A percentile compares a stretch with the other conserved stretches of the same genome.
Evolutionary conservation across 2,888 invertebrate genomes (phyloP).

Genomic region (Silvanus unidentatus): DNA sequence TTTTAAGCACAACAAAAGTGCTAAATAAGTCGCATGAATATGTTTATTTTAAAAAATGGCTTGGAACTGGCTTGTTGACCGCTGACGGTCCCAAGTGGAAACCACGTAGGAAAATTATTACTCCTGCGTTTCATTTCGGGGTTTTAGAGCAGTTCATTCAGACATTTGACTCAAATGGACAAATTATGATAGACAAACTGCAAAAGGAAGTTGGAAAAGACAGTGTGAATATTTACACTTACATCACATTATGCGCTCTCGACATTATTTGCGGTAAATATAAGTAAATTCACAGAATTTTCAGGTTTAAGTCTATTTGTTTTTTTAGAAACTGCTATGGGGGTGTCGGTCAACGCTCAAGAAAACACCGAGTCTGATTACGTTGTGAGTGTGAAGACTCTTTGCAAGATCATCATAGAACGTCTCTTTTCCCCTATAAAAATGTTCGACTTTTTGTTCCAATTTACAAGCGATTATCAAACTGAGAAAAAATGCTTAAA

Average conservation of each 20-base stretch:
- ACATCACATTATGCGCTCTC: constrained; percentile 55
- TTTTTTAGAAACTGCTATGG: constrained; percentile 78
- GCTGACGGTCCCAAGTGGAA: constrained; percentile 55
- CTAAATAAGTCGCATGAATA: constrained; percentile 14
- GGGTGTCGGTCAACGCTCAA: constrained; percentile 68
- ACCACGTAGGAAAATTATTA: constrained; percentile 62
- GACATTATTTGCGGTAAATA: constrained; percentile 57
- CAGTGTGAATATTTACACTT: constrained; percentile 55
- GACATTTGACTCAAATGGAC: constrained; percentile 60
- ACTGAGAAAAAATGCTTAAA: constrained; percentile 47
- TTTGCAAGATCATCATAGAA: constrained; percentile 32
- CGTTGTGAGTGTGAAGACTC: constrained; percentile 62
- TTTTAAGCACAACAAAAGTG: constrained; percentile 14
- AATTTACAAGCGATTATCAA: constrained; percentile 53
- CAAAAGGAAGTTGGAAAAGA: constrained; percentile 39
- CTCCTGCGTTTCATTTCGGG: constrained; percentile 73
- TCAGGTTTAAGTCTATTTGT: not conserved
- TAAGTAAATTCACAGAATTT: not conserved
- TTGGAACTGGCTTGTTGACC: constrained; percentile 18
- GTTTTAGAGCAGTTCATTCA: constrained; percentile 66
- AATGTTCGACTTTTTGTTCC: constrained; percentile 34
- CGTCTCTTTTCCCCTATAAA: not conserved
- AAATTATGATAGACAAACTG: constrained; percentile 54
- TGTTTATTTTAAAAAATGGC: constrained; percentile 14
- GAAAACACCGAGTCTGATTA: constrained; percentile 62